These are phyloP conservation scores for Poliocrania exsul DNA, from an alignment of 2,797 vertebrate genomes.

Conservation along the genomic window DNA sequence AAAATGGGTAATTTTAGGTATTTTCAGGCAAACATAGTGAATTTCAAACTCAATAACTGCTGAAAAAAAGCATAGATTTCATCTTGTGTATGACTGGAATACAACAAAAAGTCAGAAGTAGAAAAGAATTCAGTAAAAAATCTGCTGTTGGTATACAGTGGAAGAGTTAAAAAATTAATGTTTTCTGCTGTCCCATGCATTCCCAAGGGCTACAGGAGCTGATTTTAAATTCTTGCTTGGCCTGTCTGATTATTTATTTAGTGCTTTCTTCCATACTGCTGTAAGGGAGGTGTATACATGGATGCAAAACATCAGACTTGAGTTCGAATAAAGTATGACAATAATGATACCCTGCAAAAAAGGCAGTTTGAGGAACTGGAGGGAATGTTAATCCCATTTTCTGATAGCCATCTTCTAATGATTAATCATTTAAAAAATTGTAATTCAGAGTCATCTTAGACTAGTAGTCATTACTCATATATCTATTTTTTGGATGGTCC, in stretches of 20 bases:
- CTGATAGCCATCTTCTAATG: background rate
- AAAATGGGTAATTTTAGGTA: background rate
- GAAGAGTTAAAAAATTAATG: slow-evolving; percentile 37
- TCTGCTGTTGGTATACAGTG: background rate
- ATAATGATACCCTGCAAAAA: background rate
- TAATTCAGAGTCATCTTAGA: background rate
- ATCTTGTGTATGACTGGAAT: background rate
- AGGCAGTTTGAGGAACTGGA: background rate
- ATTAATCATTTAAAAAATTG: background rate
- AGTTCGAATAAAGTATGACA: background rate
- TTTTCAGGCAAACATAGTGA: background rate
- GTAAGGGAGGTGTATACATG: background rate
- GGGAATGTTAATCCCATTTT: background rate
- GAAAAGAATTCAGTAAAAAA: background rate
- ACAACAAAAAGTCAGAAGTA: background rate
- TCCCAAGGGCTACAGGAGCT: background rate
- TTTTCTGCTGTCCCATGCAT: background rate
- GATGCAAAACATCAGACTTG: background rate
- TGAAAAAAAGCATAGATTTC: background rate
- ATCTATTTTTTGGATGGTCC: background rate
- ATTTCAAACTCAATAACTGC: background rate
- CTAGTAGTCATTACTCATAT: background rate
- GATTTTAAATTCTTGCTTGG: background rate
- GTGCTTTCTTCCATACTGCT: background rate
- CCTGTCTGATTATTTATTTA: slow-evolving; percentile 33